Conservation (phyloP, 2,113 vertebrate species). For the Oryzias celebensis region DNA sequence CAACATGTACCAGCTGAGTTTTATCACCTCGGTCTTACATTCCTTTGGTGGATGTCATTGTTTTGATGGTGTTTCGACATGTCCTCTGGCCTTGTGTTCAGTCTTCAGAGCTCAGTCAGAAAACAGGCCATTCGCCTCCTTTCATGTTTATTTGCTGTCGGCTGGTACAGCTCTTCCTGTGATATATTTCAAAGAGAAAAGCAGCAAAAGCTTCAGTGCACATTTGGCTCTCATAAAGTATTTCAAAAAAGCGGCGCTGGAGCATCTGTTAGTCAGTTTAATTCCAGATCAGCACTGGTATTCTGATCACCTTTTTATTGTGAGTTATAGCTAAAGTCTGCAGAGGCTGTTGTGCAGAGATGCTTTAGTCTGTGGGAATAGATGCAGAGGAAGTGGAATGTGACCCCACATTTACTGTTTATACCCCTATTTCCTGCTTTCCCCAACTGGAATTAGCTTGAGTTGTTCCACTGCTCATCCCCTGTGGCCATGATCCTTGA, state of each 20-base stretch:
- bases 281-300: conserved; percentile 28
- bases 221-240: conserved; percentile 36
- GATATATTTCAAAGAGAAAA: background rate
- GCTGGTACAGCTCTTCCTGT: conserved; percentile 3
- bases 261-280: conserved; percentile 47
- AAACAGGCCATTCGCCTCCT: conserved; percentile 38
- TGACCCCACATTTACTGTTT: conserved; percentile 72
- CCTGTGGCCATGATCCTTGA: conserved; percentile 68
- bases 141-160: conserved; percentile 19
- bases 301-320: conserved; percentile 37
- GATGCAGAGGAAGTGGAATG: conserved; percentile 63
- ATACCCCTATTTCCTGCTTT: conserved; percentile 74
- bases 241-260: conserved; percentile 6
- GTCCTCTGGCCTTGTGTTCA: conserved; percentile 47
- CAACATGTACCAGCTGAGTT: conserved; percentile 52
- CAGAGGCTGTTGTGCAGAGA: conserved; percentile 38
- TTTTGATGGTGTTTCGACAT: conserved; percentile 59
- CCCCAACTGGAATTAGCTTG: conserved; percentile 56
- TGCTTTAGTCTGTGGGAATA: conserved; percentile 60
- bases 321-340: conserved; percentile 27
- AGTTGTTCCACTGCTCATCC: conserved; percentile 64
- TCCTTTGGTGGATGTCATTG: conserved; percentile 63
- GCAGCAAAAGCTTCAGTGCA: conserved; percentile 7
- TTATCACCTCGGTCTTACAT: conserved; percentile 67
- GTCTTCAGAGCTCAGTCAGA: conserved; percentile 43